phyloP scores from a whole-genome alignment of 2,888 invertebrate genomes.

The Agonum fuliginosum region DNA sequence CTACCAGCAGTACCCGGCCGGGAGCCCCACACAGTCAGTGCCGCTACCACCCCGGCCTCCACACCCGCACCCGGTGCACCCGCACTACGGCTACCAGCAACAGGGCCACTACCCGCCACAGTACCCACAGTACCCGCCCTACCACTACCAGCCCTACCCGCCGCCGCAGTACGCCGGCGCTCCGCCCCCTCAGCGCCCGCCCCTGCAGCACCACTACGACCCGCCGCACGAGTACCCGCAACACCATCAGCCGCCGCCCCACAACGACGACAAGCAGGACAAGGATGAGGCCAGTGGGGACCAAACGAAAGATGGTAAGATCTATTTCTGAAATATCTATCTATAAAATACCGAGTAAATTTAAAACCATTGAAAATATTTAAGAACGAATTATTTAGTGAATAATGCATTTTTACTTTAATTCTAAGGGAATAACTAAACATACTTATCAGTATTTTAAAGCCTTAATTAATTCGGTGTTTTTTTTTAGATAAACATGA shows the following conservation, averaged over 20 bases:
- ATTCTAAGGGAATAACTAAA: too few relatives aligned
- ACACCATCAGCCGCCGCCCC: constrained; percentile 62
- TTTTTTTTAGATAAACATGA: constrained; percentile 51
- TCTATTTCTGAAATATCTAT: too few relatives aligned
- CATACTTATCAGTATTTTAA: too few relatives aligned
- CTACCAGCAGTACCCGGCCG: too few relatives aligned
- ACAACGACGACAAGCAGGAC: constrained; percentile 58
- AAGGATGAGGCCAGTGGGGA: constrained; percentile 22
- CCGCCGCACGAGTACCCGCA: constrained; percentile 71
- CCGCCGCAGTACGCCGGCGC: constrained; percentile 59
- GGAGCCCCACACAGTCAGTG: constrained; percentile 69
- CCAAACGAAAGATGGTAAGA: constrained; percentile 51
- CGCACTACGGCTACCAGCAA: constrained; percentile 71
- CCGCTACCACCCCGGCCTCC: constrained; percentile 76
- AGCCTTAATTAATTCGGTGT: too few relatives aligned
- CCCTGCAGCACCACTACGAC: constrained; percentile 66
- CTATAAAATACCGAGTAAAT: too few relatives aligned
- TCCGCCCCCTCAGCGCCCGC: constrained; percentile 71
- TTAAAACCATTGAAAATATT: too few relatives aligned
- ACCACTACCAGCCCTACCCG: constrained; percentile 67
- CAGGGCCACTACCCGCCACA: constrained; percentile 72
- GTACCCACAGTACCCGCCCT: constrained; percentile 74
- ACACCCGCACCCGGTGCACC: constrained; percentile 68
- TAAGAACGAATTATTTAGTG: too few relatives aligned
- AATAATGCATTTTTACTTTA: too few relatives aligned